Base-by-base conservation (phyloP, 1,140 invertebrate species). In the Pseudomyrmex dendroicus region DNA sequence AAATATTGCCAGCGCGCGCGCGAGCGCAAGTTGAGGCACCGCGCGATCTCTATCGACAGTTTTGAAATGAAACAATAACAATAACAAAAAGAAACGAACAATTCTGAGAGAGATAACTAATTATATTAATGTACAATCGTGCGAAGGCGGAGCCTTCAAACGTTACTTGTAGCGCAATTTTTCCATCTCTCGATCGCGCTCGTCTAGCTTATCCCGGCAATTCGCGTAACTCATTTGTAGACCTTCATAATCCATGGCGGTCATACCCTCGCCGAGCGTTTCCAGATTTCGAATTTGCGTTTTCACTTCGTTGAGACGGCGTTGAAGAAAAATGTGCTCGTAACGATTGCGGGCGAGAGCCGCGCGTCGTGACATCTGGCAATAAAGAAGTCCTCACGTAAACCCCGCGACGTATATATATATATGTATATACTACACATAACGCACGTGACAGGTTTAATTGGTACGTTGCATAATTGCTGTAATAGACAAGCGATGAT, bases 211-310 rank as follows among this genome's bases (percentile, higher is more conserved):
- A 17, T 90, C 86, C 35, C 70, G 86, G 48, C 74, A 73, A 46
- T 56, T 63, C 9, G 84, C n/a, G 48, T 89, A 85, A 22, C 76
- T 76, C 4, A 76, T 25, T 1, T 66, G 57, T 8, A 89, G 68
- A 20, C 44, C 22, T 63, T 91, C 90, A 70, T 90, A 91, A 48
- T 90, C 89, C 73, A 86, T 82, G 13, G 82, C 77, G 3, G 87
- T 89, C 89, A 90, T 89, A 3, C 89, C 90, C 13, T 84, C 57
- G 5, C 90, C 90, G 5, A 91, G 77, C 5, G 76, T 87, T 73
- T 91, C 90, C 9, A 87, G 52, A 1, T 52, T 46, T 52, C 13
- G 66, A 20, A 89, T 13, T 8, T 50, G 67, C 4, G n/a, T 8
- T 13, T 74, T 73, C 5, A 90, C 35, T 1, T 84, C 62, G 9